Conservation (phyloP, 2,888 invertebrate genomes). For the Trachelus tabidus region DNA sequence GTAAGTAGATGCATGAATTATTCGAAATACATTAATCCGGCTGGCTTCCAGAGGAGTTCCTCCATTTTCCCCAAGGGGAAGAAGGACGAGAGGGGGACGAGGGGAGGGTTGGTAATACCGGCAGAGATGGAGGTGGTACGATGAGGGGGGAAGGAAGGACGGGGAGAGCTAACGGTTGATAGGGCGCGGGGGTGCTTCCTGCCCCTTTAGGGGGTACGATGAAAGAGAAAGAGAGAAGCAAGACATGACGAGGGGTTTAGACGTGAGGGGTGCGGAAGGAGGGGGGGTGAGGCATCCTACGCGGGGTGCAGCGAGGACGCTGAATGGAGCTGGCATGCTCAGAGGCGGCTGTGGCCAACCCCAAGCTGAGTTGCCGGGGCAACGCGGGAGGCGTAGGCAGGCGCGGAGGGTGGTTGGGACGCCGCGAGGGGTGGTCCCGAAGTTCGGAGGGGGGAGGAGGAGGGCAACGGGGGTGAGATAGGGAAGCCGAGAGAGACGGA, state of each 20-base stretch:
- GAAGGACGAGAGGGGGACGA: constrained; percentile 24
- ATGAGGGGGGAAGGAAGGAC: too few species aligned
- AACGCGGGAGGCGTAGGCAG: constrained; percentile 61
- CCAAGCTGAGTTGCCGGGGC: constrained; percentile 63
- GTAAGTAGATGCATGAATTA: constrained; percentile 45
- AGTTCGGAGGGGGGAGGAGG: constrained; percentile 37
- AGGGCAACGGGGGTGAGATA: constrained; percentile 24
- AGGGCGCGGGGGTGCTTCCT: constrained; percentile 21
- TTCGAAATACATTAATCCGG: constrained; percentile 53
- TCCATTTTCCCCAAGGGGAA: constrained; percentile 24
- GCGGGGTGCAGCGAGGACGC: constrained; percentile 48
- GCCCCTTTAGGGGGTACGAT: neutral
- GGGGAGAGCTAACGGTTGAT: too few species aligned
- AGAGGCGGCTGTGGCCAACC: constrained; percentile 62
- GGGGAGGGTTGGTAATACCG: constrained; percentile 25
- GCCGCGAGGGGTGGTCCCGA: constrained; percentile 34
- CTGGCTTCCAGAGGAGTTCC: constrained; percentile 44
- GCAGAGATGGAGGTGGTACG: constrained; percentile 16
- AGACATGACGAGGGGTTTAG: neutral
- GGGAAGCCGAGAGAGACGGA: constrained; percentile 30
- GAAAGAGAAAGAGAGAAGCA: constrained; percentile 3
- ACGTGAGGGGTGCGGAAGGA: neutral
- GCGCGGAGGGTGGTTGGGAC: constrained; percentile 8
- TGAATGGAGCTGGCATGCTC: constrained; percentile 56
- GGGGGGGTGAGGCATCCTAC: constrained; percentile 5